Conservation (phyloP, 2,113 vertebrate species). For the Siniperca knerii region DNA sequence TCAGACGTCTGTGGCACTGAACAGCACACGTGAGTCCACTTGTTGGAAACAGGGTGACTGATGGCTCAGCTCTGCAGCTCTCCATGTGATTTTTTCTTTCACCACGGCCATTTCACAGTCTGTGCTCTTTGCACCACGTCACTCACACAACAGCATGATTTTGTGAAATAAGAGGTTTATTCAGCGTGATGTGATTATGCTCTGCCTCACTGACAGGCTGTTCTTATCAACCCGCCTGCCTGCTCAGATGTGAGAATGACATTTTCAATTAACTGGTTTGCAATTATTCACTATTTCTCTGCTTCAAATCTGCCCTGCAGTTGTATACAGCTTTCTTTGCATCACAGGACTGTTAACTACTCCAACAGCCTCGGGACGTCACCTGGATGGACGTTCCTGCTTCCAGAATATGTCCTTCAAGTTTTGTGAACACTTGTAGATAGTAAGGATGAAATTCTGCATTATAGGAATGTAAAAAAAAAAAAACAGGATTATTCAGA, state of each 20-base stretch:
- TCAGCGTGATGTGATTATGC: constrained; percentile 36
- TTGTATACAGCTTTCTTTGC: not conserved
- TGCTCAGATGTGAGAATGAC: constrained; percentile 34
- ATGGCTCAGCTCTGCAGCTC: constrained; percentile 16
- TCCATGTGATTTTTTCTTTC: not conserved
- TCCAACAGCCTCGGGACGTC: not conserved
- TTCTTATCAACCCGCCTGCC: constrained; percentile 21
- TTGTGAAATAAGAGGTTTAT: constrained; percentile 55
- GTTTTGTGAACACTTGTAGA: not conserved
- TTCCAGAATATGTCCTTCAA: not conserved
- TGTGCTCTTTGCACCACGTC: constrained; percentile 43
- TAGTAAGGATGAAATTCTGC: not conserved
- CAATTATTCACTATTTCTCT: constrained; percentile 17
- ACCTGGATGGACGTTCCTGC: not conserved
- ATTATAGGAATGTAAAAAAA: not conserved
- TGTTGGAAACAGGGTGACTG: constrained; percentile 12
- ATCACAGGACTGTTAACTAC: not conserved
- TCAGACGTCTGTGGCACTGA: not conserved
- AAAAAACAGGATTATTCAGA: not conserved
- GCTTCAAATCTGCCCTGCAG: not conserved
- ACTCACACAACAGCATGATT: constrained; percentile 55
- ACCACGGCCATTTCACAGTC: constrained; percentile 52
- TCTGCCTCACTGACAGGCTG: constrained; percentile 34
- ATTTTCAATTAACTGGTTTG: constrained; percentile 41
- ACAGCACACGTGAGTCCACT: not conserved